Percentiles rank a stretch among this genome's conserved stretches.
Evolutionary conservation across 2,113 vertebrate species (phyloP).

Genomic region (Oncorhynchus clarkii): DNA sequence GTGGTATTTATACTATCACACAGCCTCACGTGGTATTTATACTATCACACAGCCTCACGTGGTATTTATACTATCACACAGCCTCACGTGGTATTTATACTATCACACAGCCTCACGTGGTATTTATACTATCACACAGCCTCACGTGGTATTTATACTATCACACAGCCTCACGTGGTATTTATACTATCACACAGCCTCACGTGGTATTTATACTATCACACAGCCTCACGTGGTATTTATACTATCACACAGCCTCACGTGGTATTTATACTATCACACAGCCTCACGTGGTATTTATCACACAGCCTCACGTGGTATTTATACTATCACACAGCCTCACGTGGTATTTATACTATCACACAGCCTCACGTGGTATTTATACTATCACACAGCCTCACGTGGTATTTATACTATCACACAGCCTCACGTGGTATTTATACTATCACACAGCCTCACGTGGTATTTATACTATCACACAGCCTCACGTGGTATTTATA

Average conservation of each 20-base stretch:
- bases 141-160: conserved; percentile 46
- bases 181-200: too few relatives aligned
- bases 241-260: too few relatives aligned
- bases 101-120: conserved; percentile 51
- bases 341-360: conserved; percentile 45
- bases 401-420: too few relatives aligned
- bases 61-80: too few relatives aligned
- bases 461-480: too few relatives aligned
- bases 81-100: conserved; percentile 50
- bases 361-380: conserved; percentile 50
- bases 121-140: too few relatives aligned
- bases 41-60: conserved; percentile 52
- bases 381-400: too few relatives aligned
- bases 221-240: conserved; percentile 50
- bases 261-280: too few relatives aligned
- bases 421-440: conserved; percentile 50
- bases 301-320: conserved; percentile 48
- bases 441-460: too few relatives aligned
- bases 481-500: conserved; percentile 50
- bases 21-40: conserved; percentile 50
- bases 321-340: too few relatives aligned
- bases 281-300: conserved; percentile 50
- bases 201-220: conserved; percentile 45
- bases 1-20: too few relatives aligned
- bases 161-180: conserved; percentile 48